Conservation (phyloP, 1,140 invertebrate genomes). For the Reticulitermes speratus region DNA sequence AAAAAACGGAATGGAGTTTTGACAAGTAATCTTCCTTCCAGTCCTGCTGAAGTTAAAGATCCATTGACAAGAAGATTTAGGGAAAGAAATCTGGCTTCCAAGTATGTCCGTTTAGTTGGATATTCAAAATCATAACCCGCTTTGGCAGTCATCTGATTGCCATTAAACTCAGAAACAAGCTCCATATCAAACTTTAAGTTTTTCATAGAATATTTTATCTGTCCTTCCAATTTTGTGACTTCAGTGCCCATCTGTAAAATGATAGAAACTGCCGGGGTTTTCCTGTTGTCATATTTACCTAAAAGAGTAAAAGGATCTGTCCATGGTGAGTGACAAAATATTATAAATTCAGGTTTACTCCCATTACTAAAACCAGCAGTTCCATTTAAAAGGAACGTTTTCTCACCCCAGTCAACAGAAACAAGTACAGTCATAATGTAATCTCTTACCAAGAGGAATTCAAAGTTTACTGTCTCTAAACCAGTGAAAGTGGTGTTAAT, state of each 20-base stretch:
- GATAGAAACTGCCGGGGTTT: background rate
- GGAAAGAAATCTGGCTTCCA: background rate
- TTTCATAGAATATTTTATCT: background rate
- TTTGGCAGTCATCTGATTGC: background rate
- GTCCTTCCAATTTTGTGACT: background rate
- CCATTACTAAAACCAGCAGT: background rate
- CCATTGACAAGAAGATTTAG: background rate
- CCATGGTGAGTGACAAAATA: background rate
- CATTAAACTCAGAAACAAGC: background rate
- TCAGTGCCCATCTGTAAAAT: background rate
- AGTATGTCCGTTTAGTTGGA: background rate
- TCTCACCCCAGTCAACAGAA: background rate
- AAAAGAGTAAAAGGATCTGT: background rate
- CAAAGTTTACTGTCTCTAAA: background rate
- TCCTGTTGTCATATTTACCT: background rate
- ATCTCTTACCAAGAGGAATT: background rate
- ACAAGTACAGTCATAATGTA: background rate
- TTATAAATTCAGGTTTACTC: background rate
- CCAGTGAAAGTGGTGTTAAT: background rate
- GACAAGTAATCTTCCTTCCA: background rate
- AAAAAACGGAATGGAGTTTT: background rate
- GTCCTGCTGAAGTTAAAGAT: background rate
- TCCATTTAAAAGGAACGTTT: background rate
- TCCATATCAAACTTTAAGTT: background rate
- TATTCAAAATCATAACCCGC: background rate